These are phyloP conservation scores for Flabesymbios commensalis DNA, from an alignment of 2,888 invertebrate genomes.

Conservation along the genomic window DNA sequence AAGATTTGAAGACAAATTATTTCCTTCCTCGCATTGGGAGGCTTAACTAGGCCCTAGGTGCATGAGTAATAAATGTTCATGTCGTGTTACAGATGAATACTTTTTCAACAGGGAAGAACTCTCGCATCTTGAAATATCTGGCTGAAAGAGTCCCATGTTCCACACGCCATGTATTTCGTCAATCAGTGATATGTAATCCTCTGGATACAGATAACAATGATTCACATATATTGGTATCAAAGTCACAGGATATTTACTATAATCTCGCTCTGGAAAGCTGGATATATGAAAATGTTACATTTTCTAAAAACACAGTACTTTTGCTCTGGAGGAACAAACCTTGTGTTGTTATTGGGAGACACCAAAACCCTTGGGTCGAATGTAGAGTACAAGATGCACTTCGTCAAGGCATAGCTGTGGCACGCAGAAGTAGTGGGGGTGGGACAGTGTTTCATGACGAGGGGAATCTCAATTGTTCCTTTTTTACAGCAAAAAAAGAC, in stretches of 20 bases:
- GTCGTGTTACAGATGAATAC: too few relatives aligned
- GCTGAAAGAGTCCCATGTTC: too few relatives aligned
- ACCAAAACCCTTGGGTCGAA: slow-evolving; percentile 96
- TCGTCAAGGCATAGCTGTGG: slow-evolving; percentile 74
- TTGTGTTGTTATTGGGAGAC: slow-evolving; percentile 91
- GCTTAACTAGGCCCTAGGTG: too few relatives aligned
- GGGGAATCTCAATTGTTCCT: slow-evolving; percentile 70
- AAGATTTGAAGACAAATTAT: too few relatives aligned
- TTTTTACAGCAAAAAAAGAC: slow-evolving; percentile 80
- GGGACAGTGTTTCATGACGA: slow-evolving; percentile 96
- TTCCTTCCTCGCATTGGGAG: too few relatives aligned
- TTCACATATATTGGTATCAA: too few relatives aligned
- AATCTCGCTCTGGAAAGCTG: slow-evolving; percentile 96
- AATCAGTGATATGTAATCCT: too few relatives aligned
- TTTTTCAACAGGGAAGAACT: too few relatives aligned
- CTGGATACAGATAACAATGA: too few relatives aligned
- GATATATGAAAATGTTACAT: slow-evolving; percentile 83
- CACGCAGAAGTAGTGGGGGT: slow-evolving; percentile 90
- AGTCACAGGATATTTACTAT: slow-evolving; percentile 85
- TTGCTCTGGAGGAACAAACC: slow-evolving; percentile 93
- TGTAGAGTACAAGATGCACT: slow-evolving; percentile 75
- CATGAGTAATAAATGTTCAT: too few relatives aligned
- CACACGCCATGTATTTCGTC: too few relatives aligned
- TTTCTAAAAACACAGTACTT: slow-evolving; percentile 66
- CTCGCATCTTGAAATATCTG: too few relatives aligned